Evolutionary conservation across 1,140 invertebrate genomes (phyloP).

Genomic region (Zaprionus nigranus): DNA sequence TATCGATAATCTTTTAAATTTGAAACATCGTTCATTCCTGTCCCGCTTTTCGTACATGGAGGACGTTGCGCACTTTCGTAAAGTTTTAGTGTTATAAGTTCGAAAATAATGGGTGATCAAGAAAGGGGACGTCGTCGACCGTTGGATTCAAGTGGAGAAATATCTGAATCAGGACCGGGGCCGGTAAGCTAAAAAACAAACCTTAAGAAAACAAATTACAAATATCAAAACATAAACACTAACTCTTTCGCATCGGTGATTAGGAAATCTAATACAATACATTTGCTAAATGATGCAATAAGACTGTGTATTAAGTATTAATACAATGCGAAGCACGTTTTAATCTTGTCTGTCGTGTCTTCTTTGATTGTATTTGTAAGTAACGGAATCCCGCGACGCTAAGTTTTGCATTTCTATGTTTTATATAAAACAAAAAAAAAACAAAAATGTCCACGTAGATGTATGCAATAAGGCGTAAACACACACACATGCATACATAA

Average conservation of each 20-base stretch:
- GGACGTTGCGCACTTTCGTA: neutral
- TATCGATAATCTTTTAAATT: neutral
- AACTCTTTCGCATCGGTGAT: neutral
- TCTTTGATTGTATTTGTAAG: neutral
- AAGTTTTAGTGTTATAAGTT: neutral
- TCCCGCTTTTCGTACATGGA: neutral
- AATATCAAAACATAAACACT: neutral
- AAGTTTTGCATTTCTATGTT: neutral
- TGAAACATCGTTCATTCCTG: neutral
- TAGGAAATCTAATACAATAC: neutral
- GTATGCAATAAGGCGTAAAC: neutral
- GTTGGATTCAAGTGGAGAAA: slow-evolving; percentile 5
- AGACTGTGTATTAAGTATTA: neutral
- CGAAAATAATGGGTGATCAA: slow-evolving; percentile 44
- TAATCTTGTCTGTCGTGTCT: neutral
- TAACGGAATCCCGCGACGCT: neutral
- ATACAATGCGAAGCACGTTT: neutral
- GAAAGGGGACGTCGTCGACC: slow-evolving; percentile 59
- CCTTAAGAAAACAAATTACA: neutral
- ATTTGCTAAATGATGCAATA: neutral
- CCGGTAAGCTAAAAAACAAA: slow-evolving; percentile 39
- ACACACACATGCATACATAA: neutral
- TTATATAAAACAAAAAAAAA: neutral
- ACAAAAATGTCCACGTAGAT: neutral
- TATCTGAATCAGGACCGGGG: slow-evolving; percentile 12